Evolutionary conservation across 2,888 invertebrate genomes (phyloP), one percentile per base, ranked within the genome.

Genomic region (Rhorus exstirpatorius): DNA sequence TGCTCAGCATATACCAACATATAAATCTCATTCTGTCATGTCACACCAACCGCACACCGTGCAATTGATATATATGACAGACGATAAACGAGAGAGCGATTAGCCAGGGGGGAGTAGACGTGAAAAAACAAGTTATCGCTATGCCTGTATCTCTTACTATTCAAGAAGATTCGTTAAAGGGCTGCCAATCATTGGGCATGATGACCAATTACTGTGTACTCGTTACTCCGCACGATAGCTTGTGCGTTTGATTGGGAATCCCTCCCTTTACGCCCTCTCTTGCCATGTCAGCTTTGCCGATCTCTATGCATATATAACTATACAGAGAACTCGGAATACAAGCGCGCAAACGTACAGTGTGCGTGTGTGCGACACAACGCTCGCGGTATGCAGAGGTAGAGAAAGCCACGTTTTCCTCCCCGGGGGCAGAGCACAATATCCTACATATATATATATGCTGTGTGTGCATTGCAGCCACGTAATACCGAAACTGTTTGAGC

Each of bases 401-500:
- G 53, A 61, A 71, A 71, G 74, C 61, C 58, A 60, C 14, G 74
- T 53, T 60, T 49, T 68, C 63, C 81, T 70, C n/a, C 81, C 74
- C 76, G 76, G 61, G 63, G 58, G 76, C 81, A 70, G 58, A 72
- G 55, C 67, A 63, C 80, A 21, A 35, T 79, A 79, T 72, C 71
- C 81, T 72, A 80, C 83, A n/a, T 82, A 77, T 79, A 67, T 74
- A 49, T 53, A 19, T 24, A 31, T 44, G 31, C 76, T 81, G 77
- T 86, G 87, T 90, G 87, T 91, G 87, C 89, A 89, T 88, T 85
- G 85, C 87, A 87, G 88, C 88, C 88, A 87, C 91, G 89, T 91
- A 91, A 92, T 91, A 88, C 89, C 90, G 91, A 91, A 92, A 91
- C 90, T 91, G 89, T 92, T 92, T 92, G 92, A 91, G 89, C 88